Evolutionary conservation across 2,888 invertebrate genomes (phyloP).

Genomic region (Aphidoletes aphidimyza): DNA sequence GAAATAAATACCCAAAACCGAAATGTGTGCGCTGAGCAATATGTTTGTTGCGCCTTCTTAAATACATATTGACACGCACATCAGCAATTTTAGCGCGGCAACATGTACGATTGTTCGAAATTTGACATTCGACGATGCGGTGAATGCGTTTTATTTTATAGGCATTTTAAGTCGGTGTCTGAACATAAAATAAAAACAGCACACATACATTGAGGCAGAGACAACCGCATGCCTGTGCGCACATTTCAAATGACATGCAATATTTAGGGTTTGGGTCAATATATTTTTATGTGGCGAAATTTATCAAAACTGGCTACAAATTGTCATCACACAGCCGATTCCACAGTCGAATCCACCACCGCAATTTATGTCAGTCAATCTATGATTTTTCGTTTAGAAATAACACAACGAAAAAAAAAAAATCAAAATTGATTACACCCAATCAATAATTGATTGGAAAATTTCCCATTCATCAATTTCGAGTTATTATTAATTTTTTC

Average conservation of each 20-base stretch:
- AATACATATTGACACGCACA: constrained; percentile 43
- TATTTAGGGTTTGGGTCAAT: constrained; percentile 31
- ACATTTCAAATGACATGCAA: neutral
- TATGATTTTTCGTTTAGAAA: neutral
- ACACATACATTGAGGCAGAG: neutral
- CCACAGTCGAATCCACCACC: neutral
- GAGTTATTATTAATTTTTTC: no score
- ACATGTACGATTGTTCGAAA: neutral
- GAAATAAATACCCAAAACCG: constrained; percentile 21
- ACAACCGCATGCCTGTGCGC: neutral
- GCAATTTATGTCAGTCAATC: neutral
- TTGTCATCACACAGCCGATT: constrained; percentile 40
- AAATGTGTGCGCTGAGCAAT: constrained; percentile 7
- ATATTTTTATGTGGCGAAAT: neutral
- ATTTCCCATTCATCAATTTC: no score
- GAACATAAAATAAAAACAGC: neutral
- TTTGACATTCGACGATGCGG: neutral
- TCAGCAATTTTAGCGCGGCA: neutral
- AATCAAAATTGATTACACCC: neutral
- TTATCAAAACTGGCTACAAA: neutral
- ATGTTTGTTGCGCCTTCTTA: constrained; percentile 33
- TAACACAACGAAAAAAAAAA: no score
- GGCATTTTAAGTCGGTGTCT: neutral
- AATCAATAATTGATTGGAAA: neutral
- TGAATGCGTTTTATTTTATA: neutral